phyloP scores from a whole-genome alignment of 2,797 vertebrate genomes.

The Carduelis carduelis region DNA sequence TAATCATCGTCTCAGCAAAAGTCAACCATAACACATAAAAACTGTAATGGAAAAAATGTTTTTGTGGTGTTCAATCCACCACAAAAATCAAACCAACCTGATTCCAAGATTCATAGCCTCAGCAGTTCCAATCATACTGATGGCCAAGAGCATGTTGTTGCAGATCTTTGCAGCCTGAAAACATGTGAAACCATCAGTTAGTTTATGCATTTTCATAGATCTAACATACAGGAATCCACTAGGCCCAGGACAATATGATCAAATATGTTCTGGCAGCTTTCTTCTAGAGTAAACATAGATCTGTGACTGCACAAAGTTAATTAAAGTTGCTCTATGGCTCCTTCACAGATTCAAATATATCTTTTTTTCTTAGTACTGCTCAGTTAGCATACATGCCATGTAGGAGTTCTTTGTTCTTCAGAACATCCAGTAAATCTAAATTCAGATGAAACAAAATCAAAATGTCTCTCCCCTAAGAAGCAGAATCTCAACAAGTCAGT shows the following conservation, averaged over 20 bases:
- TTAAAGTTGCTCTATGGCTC: background rate
- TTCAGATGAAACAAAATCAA: background rate
- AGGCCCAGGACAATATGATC: background rate
- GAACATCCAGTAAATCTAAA: background rate
- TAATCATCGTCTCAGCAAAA: background rate
- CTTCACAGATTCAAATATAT: background rate
- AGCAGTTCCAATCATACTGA: conserved; percentile 97
- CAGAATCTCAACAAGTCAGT: background rate
- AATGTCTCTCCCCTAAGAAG: background rate
- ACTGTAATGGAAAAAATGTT: background rate
- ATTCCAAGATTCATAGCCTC: conserved; percentile 98
- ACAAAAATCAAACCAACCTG: conserved; percentile 80
- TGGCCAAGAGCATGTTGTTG: conserved; percentile 98
- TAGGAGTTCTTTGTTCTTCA: background rate
- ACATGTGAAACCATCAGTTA: conserved; percentile 11
- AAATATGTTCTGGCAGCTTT: background rate
- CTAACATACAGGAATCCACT: background rate
- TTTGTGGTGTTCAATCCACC: background rate
- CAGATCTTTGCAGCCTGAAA: conserved; percentile 97
- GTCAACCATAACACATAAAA: conserved; percentile 22
- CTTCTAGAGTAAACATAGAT: background rate
- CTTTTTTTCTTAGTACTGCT: background rate
- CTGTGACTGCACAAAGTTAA: background rate
- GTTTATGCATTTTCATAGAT: conserved; percentile 1
- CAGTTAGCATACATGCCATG: background rate